phyloP scores from a whole-genome alignment of 2,888 invertebrate species.

The Eulithis testata region DNA sequence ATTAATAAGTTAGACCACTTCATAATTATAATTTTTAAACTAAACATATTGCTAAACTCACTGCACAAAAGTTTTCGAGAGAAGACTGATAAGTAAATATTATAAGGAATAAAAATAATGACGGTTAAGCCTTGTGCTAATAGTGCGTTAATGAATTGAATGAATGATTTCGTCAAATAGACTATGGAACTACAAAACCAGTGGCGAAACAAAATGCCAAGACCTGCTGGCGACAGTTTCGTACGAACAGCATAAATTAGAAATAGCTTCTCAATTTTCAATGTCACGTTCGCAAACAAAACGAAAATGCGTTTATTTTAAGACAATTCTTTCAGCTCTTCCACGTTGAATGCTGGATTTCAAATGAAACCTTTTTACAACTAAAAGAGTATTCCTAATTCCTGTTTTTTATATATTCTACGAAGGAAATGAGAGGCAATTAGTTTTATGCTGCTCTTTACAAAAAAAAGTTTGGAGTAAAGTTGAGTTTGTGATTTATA shows the following conservation, averaged over 20 bases:
- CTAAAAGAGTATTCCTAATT: no score
- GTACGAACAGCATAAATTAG: slow-evolving; percentile 29
- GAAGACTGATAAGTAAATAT: no score
- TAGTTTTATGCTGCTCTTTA: neutral
- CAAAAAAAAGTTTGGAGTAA: neutral
- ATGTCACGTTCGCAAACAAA: slow-evolving; percentile 32
- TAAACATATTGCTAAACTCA: no score
- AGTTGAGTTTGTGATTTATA: slow-evolving; percentile 1
- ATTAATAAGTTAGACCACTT: no score
- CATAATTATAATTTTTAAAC: no score
- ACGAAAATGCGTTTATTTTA: slow-evolving; percentile 14
- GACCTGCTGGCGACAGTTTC: slow-evolving; percentile 27
- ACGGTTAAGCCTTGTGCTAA: no score
- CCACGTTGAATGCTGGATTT: neutral
- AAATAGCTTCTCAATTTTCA: slow-evolving; percentile 35
- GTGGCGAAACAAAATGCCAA: slow-evolving; percentile 17
- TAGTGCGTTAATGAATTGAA: neutral
- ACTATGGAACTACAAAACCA: slow-evolving; percentile 22
- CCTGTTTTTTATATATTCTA: no score
- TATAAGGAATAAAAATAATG: no score
- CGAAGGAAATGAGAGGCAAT: no score
- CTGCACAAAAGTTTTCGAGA: no score
- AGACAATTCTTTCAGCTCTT: neutral
- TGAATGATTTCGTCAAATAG: slow-evolving; percentile 3
- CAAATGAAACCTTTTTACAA: neutral